phyloP scores from a whole-genome alignment of 1,140 invertebrate genomes.

The Rhopalosiphum maidis region DNA sequence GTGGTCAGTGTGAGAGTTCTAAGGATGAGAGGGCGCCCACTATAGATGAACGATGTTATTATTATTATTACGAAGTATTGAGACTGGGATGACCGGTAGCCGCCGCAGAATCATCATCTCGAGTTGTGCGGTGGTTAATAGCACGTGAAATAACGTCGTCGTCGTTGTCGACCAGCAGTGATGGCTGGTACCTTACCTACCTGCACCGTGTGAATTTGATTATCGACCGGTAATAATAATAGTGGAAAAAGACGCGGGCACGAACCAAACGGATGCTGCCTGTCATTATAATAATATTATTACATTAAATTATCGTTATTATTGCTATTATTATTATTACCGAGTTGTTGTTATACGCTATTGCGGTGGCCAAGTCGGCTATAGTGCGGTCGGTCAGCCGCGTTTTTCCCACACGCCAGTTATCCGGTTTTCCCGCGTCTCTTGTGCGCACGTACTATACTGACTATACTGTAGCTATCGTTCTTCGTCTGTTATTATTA shows the following conservation, averaged over 20 bases:
- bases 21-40: not conserved
- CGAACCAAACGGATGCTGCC: constrained; percentile 34
- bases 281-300: constrained; percentile 12
- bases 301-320: constrained; percentile 33
- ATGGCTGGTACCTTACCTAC: not conserved
- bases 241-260: not conserved
- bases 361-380: not conserved
- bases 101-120: not conserved
- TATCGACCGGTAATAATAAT: not conserved
- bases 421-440: not conserved
- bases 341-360: not conserved
- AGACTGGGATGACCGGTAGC: constrained; percentile 27
- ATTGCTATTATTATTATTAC: constrained; percentile 25
- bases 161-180: not conserved
- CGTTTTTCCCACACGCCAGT: constrained; percentile 26
- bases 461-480: not conserved
- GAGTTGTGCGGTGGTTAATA: constrained; percentile 26
- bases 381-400: not conserved
- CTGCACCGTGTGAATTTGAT: constrained; percentile 38
- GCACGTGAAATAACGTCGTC: constrained; percentile 34
- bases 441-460: not conserved
- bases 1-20: not conserved
- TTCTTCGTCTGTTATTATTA: not conserved
- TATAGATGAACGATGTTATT: not conserved
- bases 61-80: not conserved